phyloP scores from a whole-genome alignment of 2,888 invertebrate genomes.

The Trilocha varians region DNA sequence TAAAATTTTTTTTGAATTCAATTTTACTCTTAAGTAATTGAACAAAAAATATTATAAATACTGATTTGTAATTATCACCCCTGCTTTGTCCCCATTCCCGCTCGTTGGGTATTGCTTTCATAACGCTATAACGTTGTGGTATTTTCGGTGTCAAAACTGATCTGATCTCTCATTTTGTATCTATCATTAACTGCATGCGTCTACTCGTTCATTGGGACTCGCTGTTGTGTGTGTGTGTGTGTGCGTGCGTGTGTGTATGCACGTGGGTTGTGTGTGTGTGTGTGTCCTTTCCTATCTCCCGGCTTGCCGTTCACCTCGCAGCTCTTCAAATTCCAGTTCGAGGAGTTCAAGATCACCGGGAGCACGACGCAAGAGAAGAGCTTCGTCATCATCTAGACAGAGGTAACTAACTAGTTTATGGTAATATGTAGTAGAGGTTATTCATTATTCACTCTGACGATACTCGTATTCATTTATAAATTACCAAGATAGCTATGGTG shows the following conservation, averaged over 20 bases:
- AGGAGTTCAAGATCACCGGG: constrained; percentile 61
- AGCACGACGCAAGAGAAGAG: constrained; percentile 53
- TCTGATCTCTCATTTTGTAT: constrained; percentile 11
- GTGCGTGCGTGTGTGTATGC: constrained; percentile 15
- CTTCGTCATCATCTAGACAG: constrained; percentile 61
- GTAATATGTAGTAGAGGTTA: too few species aligned
- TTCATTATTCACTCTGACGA: too few species aligned
- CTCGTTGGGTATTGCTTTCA: constrained; percentile 58
- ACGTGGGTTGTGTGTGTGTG: constrained; percentile 12
- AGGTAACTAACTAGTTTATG: too few species aligned
- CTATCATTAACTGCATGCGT: constrained; percentile 47
- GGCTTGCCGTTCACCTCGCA: constrained; percentile 56
- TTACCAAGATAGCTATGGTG: too few species aligned
- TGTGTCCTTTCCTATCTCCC: constrained; percentile 19
- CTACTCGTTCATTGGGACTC: constrained; percentile 26
- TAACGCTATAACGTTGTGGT: constrained; percentile 50
- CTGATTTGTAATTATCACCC: constrained; percentile 29
- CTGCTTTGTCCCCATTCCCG: constrained; percentile 40
- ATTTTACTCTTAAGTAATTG: background rate
- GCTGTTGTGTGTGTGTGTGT: constrained; percentile 14
- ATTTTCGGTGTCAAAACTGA: constrained; percentile 46
- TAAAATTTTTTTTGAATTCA: background rate
- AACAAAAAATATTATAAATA: constrained; percentile 10
- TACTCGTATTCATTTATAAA: too few species aligned
- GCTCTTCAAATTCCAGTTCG: constrained; percentile 74